Evolutionary conservation across 2,888 invertebrate species (phyloP).

Genomic region (Eudemis profundana): DNA sequence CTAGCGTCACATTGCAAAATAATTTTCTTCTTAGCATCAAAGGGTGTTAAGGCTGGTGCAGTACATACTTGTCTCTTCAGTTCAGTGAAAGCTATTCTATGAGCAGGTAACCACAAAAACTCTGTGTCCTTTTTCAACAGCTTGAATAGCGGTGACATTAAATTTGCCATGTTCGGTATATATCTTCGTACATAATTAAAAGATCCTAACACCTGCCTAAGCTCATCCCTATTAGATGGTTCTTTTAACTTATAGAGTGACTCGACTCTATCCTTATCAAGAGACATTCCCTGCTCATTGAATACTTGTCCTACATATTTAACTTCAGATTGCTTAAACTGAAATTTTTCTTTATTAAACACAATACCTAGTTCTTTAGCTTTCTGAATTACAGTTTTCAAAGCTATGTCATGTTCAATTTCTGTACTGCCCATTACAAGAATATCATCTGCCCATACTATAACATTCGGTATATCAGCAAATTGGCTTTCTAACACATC

Average conservation of each 20-base stretch:
- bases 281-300: constrained; percentile 40
- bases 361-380: constrained; percentile 33
- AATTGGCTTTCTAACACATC: constrained; percentile 10
- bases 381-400: constrained; percentile 10
- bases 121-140: constrained; percentile 42
- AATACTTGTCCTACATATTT: constrained; percentile 45
- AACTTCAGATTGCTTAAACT: constrained; percentile 42
- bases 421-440: constrained; percentile 9
- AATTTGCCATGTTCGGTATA: constrained; percentile 44
- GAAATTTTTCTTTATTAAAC: constrained; percentile 46
- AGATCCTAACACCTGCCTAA: constrained; percentile 41
- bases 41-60: constrained; percentile 30
- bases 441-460: constrained; percentile 4
- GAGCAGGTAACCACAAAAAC: constrained; percentile 44
- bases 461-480: neutral
- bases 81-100: constrained; percentile 41
- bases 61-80: constrained; percentile 15
- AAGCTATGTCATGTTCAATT: constrained; percentile 11
- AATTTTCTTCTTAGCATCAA: constrained; percentile 32
- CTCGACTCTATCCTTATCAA: constrained; percentile 41
- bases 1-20: constrained; percentile 43
- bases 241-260: constrained; percentile 38
- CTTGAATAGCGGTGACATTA: constrained; percentile 41
- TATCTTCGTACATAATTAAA: constrained; percentile 44
- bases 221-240: constrained; percentile 38